Evolutionary conservation across 2,113 vertebrate species (phyloP).

Genomic region (Pimephales promelas): DNA sequence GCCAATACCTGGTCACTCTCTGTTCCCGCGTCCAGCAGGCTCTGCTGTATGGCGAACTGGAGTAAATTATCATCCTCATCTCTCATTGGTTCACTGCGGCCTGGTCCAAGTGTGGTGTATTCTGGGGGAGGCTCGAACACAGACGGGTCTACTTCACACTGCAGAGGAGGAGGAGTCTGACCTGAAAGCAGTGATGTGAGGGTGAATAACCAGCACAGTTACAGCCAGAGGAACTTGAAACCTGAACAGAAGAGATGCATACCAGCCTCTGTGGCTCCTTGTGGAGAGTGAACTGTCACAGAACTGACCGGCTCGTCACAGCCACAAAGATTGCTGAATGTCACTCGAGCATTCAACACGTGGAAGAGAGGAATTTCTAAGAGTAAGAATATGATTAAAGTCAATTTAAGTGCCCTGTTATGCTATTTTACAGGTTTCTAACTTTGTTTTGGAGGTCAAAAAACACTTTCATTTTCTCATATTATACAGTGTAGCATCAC

Average conservation of each 20-base stretch:
- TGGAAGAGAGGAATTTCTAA: conserved; percentile 83
- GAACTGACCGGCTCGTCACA: conserved; percentile 80
- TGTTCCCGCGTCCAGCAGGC: conserved; percentile 88
- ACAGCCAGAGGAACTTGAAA: neutral
- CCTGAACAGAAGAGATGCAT: conserved; percentile 10
- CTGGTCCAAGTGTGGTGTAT: conserved; percentile 86
- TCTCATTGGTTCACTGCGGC: conserved; percentile 87
- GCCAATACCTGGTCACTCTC: conserved; percentile 87
- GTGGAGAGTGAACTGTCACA: conserved; percentile 70
- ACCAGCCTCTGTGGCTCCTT: conserved; percentile 69
- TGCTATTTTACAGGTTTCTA: no score
- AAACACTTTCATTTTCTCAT: no score
- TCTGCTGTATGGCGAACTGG: conserved; percentile 96
- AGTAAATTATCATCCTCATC: conserved; percentile 92
- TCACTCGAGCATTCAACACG: conserved; percentile 81
- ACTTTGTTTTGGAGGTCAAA: no score
- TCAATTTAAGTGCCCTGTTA: neutral
- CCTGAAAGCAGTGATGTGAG: conserved; percentile 61
- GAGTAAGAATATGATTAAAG: conserved; percentile 8
- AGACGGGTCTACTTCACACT: conserved; percentile 86
- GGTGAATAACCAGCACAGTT: neutral
- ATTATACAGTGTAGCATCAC: no score
- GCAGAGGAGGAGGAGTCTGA: conserved; percentile 70
- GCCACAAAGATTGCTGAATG: conserved; percentile 82
- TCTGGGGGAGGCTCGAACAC: conserved; percentile 91